Evolutionary conservation across 2,888 invertebrate species (phyloP), one percentile per base, ranked within the genome.

Genomic region (Lithophane semibrunnea): DNA sequence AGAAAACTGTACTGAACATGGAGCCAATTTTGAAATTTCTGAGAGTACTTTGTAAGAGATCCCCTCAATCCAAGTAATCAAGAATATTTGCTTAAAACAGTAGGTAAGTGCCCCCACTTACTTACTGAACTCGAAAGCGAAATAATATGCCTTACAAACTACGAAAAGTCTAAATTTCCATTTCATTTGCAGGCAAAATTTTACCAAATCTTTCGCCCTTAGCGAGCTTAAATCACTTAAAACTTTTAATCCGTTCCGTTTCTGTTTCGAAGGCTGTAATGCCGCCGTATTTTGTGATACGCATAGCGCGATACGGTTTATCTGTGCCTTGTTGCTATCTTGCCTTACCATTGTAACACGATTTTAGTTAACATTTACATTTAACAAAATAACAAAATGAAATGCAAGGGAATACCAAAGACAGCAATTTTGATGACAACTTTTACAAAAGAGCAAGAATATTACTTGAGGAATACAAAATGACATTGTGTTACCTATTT

Each of bases 151-250:
- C 16, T 65, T 64, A 71, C 42, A 24, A 72, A 85, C 82, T 69
- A 81, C 58, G 63, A 73, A 74, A 74, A 77, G 69, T 86, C 79
- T 75, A 80, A 87, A 87, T 83, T 77, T 88, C 69, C 77, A 80
- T 88, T 86, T 88, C 83, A 86, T 87, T 86, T 84, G 82, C 75
- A 80, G 82, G 44, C 73, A 52, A 83, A 83, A 86, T 81, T 86
- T 70, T 75, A 66, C 64, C 68, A 82, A 82, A 83, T 78, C 79
- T 79, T 84, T 78, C 75, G 84, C 80, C 78, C 77, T 82, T 81
- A 82, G 75, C 81, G 49, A 82, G 80, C 88, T 86, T 88, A 85
- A 86, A 86, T 87, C 87, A 86, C 83, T 87, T 86, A 77, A 86
- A 87, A 87, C 74, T 87, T 87, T 87, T 88, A 88, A 87, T 87